Evolutionary conservation across 2,888 invertebrate genomes (phyloP), one percentile per base, ranked within the genome.

Genomic region (Drosophila histrio): DNA sequence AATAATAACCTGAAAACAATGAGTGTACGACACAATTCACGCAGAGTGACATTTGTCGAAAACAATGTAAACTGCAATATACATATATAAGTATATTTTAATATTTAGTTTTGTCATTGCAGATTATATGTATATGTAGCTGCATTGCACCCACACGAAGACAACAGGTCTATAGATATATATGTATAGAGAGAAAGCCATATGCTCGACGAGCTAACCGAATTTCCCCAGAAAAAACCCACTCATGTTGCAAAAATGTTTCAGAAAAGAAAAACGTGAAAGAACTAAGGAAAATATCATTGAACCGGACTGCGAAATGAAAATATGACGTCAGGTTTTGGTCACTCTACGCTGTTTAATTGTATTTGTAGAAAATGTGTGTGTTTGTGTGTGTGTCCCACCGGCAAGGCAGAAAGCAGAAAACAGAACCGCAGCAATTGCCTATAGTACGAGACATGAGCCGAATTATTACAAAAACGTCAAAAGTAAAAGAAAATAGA

Each of bases 271-370:
- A 36, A 73, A 62, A 72, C 72, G 59, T 53, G 54, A 71, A 77
- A 72, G 63, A 75, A 76, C 62, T 70, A 58, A 68, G 56, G 60
- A 59, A 75, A 78, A 80, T 70, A 80, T 77, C 78, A 80, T 80
- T 78, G 78, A 78, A 78, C 80, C 73, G 64, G 57, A 50, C 46
- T 41, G 65, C 64, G 50, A 56, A 78, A 72, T 70, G 66, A 73
- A 86, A 88, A 88, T 70, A 86, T 84, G 88, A 84, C 88, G 83
- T 88, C 87, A 84, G 78, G 61, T 49, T 65, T 79, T 70, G 82
- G 75, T 69, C 77, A 77, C 43, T 59, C 13, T 32, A 34, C 15
- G 46, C 28, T 52, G 22, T 58, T 6, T 43, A 36, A 36, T 43
- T 7, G 53, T 57, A 30, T 52, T 50, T 39, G 15, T 39, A 8